phyloP scores from a whole-genome alignment of 2,888 invertebrate genomes.

The Drosophila demipolita region DNA sequence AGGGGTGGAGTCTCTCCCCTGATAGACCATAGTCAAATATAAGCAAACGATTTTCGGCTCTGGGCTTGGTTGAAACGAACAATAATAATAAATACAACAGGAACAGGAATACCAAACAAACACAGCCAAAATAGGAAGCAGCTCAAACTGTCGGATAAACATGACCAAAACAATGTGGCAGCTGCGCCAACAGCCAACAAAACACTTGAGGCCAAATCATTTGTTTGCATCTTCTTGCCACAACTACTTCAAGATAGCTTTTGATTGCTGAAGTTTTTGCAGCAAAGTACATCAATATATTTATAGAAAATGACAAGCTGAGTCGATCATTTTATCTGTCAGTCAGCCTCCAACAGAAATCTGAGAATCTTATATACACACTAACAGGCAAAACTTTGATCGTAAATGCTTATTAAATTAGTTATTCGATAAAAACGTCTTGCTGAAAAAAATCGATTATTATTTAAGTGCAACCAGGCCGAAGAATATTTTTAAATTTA shows the following conservation, averaged over 20 bases:
- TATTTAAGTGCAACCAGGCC: neutral
- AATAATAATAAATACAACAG: constrained; percentile 12
- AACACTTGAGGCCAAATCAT: constrained; percentile 38
- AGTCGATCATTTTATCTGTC: neutral
- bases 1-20: constrained; percentile 3
- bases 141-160: constrained; percentile 38
- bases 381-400: neutral
- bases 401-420: neutral
- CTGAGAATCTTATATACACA: neutral
- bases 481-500: neutral
- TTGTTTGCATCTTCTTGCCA: constrained; percentile 17
- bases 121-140: constrained; percentile 42
- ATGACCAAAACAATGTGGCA: constrained; percentile 45
- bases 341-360: too few relatives aligned
- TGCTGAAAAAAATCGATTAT: neutral
- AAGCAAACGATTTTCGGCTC: constrained; percentile 45
- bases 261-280: constrained; percentile 54
- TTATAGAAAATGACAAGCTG: neutral
- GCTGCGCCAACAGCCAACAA: constrained; percentile 40
- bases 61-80: constrained; percentile 25
- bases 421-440: neutral
- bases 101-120: constrained; percentile 31
- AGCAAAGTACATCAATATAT: neutral
- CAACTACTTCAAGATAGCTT: constrained; percentile 27
- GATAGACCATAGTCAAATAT: constrained; percentile 48